Evolutionary conservation across 2,113 vertebrate genomes (phyloP).

Genomic region (Nesoenas mayeri): DNA sequence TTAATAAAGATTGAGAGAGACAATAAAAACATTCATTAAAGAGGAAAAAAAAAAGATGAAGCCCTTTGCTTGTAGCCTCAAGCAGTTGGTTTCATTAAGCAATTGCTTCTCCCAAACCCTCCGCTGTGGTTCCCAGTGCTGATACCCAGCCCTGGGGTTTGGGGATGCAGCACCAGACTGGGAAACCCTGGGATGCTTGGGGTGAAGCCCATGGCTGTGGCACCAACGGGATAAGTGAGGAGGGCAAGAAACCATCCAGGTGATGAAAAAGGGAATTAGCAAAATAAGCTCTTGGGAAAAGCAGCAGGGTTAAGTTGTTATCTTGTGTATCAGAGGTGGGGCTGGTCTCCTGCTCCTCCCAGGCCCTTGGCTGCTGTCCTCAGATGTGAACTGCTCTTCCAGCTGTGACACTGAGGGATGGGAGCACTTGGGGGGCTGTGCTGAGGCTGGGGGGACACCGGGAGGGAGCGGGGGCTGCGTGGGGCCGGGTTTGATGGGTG

Average conservation of each 20-base stretch:
- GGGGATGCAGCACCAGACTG: background rate
- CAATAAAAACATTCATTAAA: conserved; percentile 47
- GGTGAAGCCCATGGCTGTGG: background rate
- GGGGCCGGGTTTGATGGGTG: background rate
- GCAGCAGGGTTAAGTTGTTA: background rate
- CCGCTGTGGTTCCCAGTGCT: rapidly evolving
- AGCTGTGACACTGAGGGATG: background rate
- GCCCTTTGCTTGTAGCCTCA: background rate
- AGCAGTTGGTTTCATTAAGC: background rate
- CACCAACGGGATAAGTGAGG: background rate
- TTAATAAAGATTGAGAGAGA: conserved; percentile 54
- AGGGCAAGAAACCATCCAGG: background rate
- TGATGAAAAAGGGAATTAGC: background rate
- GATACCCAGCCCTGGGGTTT: background rate
- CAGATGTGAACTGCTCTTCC: background rate
- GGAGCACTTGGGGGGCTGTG: background rate
- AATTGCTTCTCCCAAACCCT: background rate
- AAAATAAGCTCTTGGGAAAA: background rate
- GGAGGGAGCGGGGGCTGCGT: rapidly evolving
- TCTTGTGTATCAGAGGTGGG: rapidly evolving
- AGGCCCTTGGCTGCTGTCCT: background rate
- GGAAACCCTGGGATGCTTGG: background rate
- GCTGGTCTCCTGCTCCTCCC: background rate
- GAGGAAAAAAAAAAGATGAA: background rate
- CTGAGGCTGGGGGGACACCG: rapidly evolving